Evolutionary conservation across 2,113 vertebrate species (phyloP).

Genomic region (Anhinga rufa): DNA sequence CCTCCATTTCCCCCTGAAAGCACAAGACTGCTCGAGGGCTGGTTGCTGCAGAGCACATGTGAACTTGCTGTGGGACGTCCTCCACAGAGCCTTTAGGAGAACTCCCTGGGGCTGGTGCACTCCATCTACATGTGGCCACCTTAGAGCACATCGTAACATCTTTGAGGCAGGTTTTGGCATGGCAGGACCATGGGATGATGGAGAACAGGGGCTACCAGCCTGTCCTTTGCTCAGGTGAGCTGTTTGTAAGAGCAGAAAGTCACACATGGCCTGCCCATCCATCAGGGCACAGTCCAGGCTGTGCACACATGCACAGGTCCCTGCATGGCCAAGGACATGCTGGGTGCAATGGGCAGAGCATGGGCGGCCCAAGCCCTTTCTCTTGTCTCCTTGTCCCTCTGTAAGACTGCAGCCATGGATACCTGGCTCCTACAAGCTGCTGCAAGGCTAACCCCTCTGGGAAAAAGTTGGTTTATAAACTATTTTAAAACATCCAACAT

Average conservation of each 20-base stretch:
- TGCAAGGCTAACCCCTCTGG: neutral
- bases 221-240: neutral
- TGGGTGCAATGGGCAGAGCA: neutral
- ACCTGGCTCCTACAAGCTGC: neutral
- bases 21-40: rapidly evolving
- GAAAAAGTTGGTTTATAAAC: neutral
- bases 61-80: neutral
- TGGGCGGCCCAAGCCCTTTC: neutral
- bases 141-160: neutral
- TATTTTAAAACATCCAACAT: neutral
- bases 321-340: neutral
- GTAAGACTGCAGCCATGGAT: neutral
- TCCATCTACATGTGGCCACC: neutral
- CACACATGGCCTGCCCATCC: neutral
- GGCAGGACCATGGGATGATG: neutral
- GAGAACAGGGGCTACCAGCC: neutral
- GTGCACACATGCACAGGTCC: too few species aligned
- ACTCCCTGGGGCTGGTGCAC: neutral
- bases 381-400: neutral
- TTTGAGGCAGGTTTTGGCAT: neutral
- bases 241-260: neutral
- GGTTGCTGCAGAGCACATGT: rapidly evolving
- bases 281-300: neutral
- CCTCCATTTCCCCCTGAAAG: neutral
- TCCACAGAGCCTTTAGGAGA: neutral